Base-by-base conservation (phyloP, 1,140 invertebrate genomes). In the Drosophila repleta region DNA sequence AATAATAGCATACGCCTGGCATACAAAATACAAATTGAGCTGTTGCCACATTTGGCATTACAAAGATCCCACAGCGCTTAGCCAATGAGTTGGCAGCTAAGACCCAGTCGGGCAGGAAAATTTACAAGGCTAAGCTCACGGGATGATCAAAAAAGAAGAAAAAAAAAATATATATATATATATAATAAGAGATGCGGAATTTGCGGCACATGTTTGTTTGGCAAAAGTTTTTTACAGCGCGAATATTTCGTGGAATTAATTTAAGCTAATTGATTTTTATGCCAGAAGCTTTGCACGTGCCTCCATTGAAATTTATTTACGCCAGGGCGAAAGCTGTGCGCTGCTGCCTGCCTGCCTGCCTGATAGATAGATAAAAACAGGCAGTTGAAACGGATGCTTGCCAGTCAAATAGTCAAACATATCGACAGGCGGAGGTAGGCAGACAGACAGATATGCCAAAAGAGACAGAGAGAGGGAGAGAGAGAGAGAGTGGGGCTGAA, bases 181-280 rank as follows among this genome's bases (percentile, higher is more conserved):
- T 20, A 45, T 26, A 29, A 17, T 26, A 24, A 10, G n/a, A 24
- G 53, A 56, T 71, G 37, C 15, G 17, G 64, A 63, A 78, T 57
- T 56, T 55, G 79, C 32, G 73, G 66, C 53, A 75, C 35, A 67
- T 52, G 52, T 67, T 60, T 57, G 32, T 29, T 53, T 32, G 26
- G 56, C 39, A 70, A 76, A 56, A 43, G 39, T 46, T 76, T 69
- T 79, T 58, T 52, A 48, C 62, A 61, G 39, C 46, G 52, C 45
- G 51, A 57, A 74, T 64, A 53, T 62, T 71, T 82, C 71, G 63
- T 69, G 56, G 74, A 85, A 76, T 82, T 87, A 87, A 87, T 87
- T 85, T 78, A 78, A 85, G 78, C 81, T 85, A 85, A 88, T 85
- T 85, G 82, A 87, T 78, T 85, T 83, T 78, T 77, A 39, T 68